Base-by-base conservation (phyloP, 2,113 vertebrate species). In the Cathartes aura region DNA sequence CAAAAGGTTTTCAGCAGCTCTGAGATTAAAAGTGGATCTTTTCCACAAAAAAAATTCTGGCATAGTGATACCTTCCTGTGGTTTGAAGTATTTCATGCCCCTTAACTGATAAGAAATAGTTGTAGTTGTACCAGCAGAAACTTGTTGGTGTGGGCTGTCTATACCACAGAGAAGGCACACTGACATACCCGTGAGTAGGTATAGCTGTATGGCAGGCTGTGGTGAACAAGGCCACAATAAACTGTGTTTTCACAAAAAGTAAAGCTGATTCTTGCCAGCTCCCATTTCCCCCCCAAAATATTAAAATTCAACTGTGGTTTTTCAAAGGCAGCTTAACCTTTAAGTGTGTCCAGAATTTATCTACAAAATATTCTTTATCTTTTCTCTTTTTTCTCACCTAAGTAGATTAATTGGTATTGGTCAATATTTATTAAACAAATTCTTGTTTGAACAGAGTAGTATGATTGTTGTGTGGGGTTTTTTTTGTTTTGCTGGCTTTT, bases 111-210 rank as follows among this genome's bases (percentile, higher is more conserved):
- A 68, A 72, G 78, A 80, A 76, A 24, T 60, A 11, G 5, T 72
- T 32, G 5, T 82, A 84, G 18, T 68, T 79, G 8, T 60, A 34
- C 48, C 5, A 43, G 29, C 21, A 64, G 32, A 48, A 90, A 58
- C 32, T 62, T 87, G 23, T 27, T 92, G 32, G 17, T 56, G 73
- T 81, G 63, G 12, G 14, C 38, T 45, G 16, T 71, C 36, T 66
- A 11, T 18, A 8, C 27, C 1, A 2, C 12, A 70, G 17, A 73
- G 40, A 29, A 8, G 12, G 4, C 43, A 36, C 1, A 2, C 52
- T 64, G 66, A 36, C 36, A 10, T 72, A 36, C 3, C 9, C 0
- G 0, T 60, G 60, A 50, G 19, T 62, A 58, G 45, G 67, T 47
- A 20, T 21, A 72, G 58, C 45, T 71, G 3, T 40, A 12, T 50